phyloP scores from a whole-genome alignment of 2,888 invertebrate genomes.

The Peribatodes rhomboidaria region DNA sequence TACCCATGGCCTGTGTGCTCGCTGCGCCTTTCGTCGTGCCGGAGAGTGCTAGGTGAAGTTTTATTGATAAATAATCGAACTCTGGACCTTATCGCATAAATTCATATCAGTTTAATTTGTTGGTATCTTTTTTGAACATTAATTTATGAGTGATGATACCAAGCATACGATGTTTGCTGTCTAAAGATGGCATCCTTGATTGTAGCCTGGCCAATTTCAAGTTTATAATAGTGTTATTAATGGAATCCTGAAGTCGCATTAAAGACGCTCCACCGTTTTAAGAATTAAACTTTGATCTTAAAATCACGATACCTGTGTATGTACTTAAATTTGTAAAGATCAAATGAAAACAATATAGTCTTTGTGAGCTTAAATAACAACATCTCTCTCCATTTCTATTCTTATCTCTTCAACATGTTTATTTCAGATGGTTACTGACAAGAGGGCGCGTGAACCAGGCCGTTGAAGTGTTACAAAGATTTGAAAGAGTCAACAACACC shows the following conservation, averaged over 20 bases:
- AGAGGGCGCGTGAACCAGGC: constrained; percentile 75
- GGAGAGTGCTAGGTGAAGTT: constrained; percentile 68
- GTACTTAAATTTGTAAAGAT: too few relatives aligned
- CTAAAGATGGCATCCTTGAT: too few relatives aligned
- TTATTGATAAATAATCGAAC: not conserved
- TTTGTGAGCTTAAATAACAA: not conserved
- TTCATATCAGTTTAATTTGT: not conserved
- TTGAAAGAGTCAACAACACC: constrained; percentile 76
- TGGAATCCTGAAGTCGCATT: too few relatives aligned
- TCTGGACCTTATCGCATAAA: too few relatives aligned
- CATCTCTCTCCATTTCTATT: not conserved
- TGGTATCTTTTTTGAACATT: not conserved
- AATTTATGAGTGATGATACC: not conserved
- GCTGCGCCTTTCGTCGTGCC: constrained; percentile 74
- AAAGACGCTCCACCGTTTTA: too few relatives aligned
- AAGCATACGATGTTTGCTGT: not conserved
- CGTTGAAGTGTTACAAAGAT: constrained; percentile 71
- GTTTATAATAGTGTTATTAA: too few relatives aligned
- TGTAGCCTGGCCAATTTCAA: too few relatives aligned
- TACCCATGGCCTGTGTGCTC: constrained; percentile 71
- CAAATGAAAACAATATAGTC: not conserved
- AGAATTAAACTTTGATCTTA: too few relatives aligned
- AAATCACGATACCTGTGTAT: too few relatives aligned
- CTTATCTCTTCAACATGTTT: not conserved
- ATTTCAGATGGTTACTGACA: constrained; percentile 72